Percentiles rank a stretch among this genome's conserved stretches.
These are phyloP conservation scores for Geopemphigus sp. DNA, from an alignment of 1,140 invertebrate genomes.

Conservation along the genomic window DNA sequence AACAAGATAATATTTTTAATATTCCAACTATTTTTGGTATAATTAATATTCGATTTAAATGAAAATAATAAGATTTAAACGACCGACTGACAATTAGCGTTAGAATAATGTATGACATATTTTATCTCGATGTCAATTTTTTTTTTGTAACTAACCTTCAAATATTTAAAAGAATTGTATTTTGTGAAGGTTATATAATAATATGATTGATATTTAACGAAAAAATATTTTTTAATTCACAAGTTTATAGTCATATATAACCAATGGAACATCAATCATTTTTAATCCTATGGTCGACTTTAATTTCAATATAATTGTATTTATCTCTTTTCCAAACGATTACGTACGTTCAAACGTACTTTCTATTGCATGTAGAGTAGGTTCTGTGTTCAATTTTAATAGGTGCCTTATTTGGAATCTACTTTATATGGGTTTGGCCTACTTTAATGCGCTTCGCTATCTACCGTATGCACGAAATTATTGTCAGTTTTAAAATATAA, in stretches of 20 bases:
- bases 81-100: neutral
- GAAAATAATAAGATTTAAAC: neutral
- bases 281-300: neutral
- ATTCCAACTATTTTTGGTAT: neutral
- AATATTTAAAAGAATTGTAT: constrained; percentile 9
- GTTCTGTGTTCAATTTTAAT: constrained; percentile 40
- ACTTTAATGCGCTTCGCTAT: constrained; percentile 30
- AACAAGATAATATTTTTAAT: neutral
- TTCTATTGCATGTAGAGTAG: constrained; percentile 8
- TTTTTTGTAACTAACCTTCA: constrained; percentile 1
- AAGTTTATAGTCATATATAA: neutral
- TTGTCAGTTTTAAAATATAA: neutral
- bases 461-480: neutral
- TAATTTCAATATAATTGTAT: constrained; percentile 9
- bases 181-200: neutral
- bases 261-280: neutral
- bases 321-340: neutral
- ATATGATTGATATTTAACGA: neutral
- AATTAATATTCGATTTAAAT: neutral
- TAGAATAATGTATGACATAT: neutral
- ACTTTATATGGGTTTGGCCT: constrained; percentile 48
- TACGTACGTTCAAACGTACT: constrained; percentile 21
- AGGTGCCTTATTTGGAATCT: constrained; percentile 26
- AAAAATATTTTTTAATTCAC: neutral
- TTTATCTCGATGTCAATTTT: neutral